phyloP scores from a whole-genome alignment of 2,113 vertebrate species.

The Tyrannus savana region DNA sequence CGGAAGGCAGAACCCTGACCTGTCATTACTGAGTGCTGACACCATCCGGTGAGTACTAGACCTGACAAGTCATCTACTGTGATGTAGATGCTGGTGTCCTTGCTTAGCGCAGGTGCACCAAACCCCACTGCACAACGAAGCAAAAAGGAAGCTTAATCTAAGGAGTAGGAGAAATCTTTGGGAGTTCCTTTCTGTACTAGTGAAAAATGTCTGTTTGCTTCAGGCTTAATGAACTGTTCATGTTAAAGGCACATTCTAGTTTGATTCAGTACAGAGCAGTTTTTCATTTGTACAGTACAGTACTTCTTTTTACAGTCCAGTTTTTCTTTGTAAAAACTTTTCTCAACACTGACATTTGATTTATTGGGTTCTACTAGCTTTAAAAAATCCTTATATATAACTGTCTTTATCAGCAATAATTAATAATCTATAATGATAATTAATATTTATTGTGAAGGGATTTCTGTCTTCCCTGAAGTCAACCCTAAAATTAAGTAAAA shows the following conservation, averaged over 20 bases:
- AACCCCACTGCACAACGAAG: accelerated
- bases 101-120: not conserved
- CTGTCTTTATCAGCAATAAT: not conserved
- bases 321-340: not conserved
- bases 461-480: not conserved
- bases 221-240: not conserved
- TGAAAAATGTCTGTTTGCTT: not conserved
- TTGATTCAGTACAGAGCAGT: not conserved
- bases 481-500: not conserved
- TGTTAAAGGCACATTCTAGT: not conserved
- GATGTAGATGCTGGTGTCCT: not conserved
- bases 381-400: not conserved
- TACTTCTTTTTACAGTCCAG: not conserved
- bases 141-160: not conserved
- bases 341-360: not conserved
- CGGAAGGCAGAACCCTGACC: not conserved
- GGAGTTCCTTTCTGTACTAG: not conserved
- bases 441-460: not conserved
- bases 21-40: not conserved
- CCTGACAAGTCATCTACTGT: accelerated
- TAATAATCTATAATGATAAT: not conserved
- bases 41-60: not conserved
- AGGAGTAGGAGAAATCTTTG: not conserved
- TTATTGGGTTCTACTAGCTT: not conserved
- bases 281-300: not conserved